Percentiles rank a stretch among this genome's conserved stretches.
Conservation (phyloP, 2,888 invertebrate genomes). For the Plusia festucae region DNA sequence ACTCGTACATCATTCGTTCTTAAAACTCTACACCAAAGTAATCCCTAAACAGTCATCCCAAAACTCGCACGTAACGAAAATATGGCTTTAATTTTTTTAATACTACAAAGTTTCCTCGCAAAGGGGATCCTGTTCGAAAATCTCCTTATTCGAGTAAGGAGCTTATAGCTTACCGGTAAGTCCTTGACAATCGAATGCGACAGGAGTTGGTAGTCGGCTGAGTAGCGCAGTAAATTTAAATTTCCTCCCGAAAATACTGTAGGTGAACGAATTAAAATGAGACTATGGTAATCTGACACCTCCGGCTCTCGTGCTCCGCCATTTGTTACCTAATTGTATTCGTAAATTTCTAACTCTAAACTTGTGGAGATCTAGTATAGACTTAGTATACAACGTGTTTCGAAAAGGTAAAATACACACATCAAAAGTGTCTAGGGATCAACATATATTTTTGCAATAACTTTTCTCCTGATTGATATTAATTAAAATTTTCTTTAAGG, state of each 20-base stretch:
- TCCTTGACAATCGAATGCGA: conserved; percentile 85
- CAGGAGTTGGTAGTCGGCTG: conserved; percentile 65
- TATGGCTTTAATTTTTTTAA: conserved; percentile 78
- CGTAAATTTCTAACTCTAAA: conserved; percentile 37
- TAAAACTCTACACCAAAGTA: conserved; percentile 42
- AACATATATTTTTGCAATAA: no score
- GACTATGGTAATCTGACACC: conserved; percentile 58
- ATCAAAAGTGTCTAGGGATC: no score
- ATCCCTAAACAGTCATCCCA: conserved; percentile 27
- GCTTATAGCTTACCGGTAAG: conserved; percentile 80
- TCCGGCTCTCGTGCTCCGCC: conserved; percentile 37
- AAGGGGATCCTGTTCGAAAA: conserved; percentile 74
- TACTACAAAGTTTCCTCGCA: conserved; percentile 77
- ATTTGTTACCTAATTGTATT: conserved; percentile 52
- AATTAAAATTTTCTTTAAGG: no score
- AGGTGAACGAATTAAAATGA: conserved; percentile 53
- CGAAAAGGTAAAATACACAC: no score
- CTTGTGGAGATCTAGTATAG: not conserved
- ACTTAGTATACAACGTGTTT: no score
- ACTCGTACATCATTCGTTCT: conserved; percentile 9
- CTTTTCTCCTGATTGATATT: no score
- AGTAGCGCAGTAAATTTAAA: conserved; percentile 62
- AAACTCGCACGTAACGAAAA: conserved; percentile 57
- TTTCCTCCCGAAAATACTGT: conserved; percentile 51
- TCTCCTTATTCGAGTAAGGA: conserved; percentile 85